Percentiles rank a stretch among this genome's conserved stretches.
phyloP scores from a whole-genome alignment of 2,888 invertebrate species.

The Nephrotoma flavescens region DNA sequence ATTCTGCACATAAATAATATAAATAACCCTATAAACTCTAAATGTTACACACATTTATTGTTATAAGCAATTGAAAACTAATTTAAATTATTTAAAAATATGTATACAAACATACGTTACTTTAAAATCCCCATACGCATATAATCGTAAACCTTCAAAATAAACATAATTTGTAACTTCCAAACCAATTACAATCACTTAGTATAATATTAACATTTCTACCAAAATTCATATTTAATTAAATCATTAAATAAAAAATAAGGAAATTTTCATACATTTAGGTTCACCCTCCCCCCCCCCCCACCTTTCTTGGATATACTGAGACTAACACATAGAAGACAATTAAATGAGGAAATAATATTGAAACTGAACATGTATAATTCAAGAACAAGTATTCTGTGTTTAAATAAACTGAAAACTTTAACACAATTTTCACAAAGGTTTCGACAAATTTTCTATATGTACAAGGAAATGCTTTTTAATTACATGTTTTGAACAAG shows the following conservation, averaged over 20 bases:
- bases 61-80: too few species aligned
- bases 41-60: too few species aligned
- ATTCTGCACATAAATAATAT: too few species aligned
- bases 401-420: not conserved
- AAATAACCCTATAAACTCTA: too few species aligned
- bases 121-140: not conserved
- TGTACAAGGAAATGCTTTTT: not conserved
- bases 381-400: not conserved
- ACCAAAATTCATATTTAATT: not conserved
- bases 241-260: not conserved
- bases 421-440: not conserved
- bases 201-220: not conserved
- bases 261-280: not conserved
- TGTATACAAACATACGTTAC: not conserved
- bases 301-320: not conserved
- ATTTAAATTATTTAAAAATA: not conserved
- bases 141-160: not conserved
- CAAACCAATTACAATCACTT: not conserved
- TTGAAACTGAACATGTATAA: not conserved
- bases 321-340: not conserved
- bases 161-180: not conserved
- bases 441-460: not conserved
- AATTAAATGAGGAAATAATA: not conserved
- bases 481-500: not conserved
- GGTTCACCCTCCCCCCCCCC: not conserved